Conservation (phyloP, 2,888 invertebrate genomes). For the Drosophila crucigera region DNA sequence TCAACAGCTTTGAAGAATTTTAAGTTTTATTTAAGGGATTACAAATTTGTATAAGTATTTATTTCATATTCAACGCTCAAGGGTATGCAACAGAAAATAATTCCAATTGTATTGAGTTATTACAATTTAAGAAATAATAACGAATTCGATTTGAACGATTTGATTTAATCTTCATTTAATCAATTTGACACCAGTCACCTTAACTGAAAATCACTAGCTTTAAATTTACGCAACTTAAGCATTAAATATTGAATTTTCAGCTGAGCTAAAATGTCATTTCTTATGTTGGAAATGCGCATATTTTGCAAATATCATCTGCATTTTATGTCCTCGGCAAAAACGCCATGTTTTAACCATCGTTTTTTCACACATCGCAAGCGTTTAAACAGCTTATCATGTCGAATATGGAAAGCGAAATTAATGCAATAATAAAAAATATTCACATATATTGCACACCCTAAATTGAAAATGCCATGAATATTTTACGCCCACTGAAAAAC, state of each 20-base stretch:
- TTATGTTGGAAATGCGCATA: not conserved
- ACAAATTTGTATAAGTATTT: not conserved
- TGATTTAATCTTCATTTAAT: not conserved
- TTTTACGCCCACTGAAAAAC: conserved; percentile 49
- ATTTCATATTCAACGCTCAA: not conserved
- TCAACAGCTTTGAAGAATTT: not conserved
- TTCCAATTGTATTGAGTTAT: not conserved
- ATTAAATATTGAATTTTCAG: not conserved
- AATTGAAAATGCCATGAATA: conserved; percentile 66
- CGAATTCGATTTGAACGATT: not conserved
- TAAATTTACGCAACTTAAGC: not conserved
- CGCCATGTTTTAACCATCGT: conserved; percentile 18
- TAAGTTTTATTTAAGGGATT: rapidly evolving
- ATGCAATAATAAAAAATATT: conserved; percentile 13
- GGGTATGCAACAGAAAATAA: not conserved
- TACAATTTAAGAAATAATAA: not conserved
- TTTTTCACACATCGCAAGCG: conserved; percentile 32
- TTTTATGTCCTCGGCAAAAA: conserved; percentile 26
- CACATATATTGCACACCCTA: conserved; percentile 32
- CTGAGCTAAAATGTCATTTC: conserved; percentile 3
- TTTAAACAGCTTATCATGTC: conserved; percentile 55
- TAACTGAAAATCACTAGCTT: not conserved
- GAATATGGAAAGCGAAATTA: conserved; percentile 29
- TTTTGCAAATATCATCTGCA: conserved; percentile 29
- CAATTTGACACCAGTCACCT: not conserved